Evolutionary conservation across 2,797 vertebrate species (phyloP).

Genomic region (Simalia tracyae): DNA sequence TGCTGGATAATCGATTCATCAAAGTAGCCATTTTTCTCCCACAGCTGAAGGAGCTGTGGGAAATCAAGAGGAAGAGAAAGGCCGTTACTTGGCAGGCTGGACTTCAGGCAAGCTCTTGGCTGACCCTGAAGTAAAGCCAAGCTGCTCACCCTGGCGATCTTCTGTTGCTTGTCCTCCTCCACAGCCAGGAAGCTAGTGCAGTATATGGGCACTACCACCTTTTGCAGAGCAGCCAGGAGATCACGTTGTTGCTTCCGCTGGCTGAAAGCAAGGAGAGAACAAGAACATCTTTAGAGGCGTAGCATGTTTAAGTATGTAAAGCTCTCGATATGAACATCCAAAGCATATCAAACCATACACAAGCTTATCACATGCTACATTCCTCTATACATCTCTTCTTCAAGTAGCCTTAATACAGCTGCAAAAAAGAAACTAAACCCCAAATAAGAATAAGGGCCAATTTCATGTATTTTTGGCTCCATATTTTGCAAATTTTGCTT

Average conservation of each 20-base stretch:
- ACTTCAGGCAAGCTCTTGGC: not conserved
- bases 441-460: not conserved
- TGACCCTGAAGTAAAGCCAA: not conserved
- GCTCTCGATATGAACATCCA: not conserved
- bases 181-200: constrained; percentile 97
- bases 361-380: not conserved
- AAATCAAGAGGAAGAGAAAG: constrained; percentile 24
- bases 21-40: constrained; percentile 99
- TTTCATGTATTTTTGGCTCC: not conserved
- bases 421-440: not conserved
- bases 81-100: not conserved
- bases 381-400: not conserved
- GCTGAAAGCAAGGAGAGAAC: constrained; percentile 71
- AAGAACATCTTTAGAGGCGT: too few relatives aligned
- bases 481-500: not conserved
- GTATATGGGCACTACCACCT: constrained; percentile 98
- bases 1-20: constrained; percentile 96
- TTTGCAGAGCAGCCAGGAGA: constrained; percentile 91
- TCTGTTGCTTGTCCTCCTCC: constrained; percentile 98
- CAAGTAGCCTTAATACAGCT: not conserved
- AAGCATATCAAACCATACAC: not conserved
- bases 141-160: constrained; percentile 87
- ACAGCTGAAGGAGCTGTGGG: constrained; percentile 89
- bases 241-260: constrained; percentile 96
- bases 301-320: not conserved